Conservation (phyloP, 2,797 vertebrate genomes). For the Chrysocyon brachyurus region DNA sequence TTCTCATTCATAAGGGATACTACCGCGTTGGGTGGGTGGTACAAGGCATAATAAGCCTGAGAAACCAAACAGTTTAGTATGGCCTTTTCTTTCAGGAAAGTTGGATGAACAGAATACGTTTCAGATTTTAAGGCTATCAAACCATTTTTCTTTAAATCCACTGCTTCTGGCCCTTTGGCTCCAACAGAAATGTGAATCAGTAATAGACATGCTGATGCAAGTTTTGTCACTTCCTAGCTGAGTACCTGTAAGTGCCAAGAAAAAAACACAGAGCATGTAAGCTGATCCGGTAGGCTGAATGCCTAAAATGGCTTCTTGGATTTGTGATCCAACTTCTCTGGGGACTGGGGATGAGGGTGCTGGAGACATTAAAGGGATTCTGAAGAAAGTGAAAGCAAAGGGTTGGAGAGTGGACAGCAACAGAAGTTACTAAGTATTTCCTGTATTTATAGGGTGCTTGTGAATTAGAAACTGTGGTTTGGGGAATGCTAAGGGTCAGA, state of each 20-base stretch:
- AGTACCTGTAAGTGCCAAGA: constrained; percentile 16
- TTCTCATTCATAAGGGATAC: constrained; percentile 65
- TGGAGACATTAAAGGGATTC: not conserved
- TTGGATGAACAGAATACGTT: constrained; percentile 52
- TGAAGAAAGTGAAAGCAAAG: constrained; percentile 1
- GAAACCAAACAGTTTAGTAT: constrained; percentile 61
- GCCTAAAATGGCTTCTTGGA: not conserved
- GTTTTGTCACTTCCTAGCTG: constrained; percentile 6
- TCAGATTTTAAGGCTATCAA: constrained; percentile 67
- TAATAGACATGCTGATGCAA: constrained; percentile 2
- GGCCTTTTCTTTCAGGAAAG: constrained; percentile 74
- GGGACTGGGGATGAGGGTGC: not conserved
- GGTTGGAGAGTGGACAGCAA: not conserved
- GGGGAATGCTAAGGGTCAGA: not conserved
- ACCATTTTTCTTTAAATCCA: constrained; percentile 58
- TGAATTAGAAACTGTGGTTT: not conserved
- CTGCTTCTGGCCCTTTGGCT: not conserved
- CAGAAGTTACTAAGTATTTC: not conserved
- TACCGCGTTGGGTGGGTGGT: constrained; percentile 43
- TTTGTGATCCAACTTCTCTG: not conserved
- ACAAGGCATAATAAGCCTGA: constrained; percentile 64
- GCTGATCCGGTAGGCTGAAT: not conserved
- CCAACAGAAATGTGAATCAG: constrained; percentile 14
- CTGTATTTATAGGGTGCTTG: not conserved
- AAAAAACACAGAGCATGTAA: not conserved